These are phyloP conservation scores for Hybos culiciformis DNA, from an alignment of 2,888 invertebrate species.

Conservation along the genomic window DNA sequence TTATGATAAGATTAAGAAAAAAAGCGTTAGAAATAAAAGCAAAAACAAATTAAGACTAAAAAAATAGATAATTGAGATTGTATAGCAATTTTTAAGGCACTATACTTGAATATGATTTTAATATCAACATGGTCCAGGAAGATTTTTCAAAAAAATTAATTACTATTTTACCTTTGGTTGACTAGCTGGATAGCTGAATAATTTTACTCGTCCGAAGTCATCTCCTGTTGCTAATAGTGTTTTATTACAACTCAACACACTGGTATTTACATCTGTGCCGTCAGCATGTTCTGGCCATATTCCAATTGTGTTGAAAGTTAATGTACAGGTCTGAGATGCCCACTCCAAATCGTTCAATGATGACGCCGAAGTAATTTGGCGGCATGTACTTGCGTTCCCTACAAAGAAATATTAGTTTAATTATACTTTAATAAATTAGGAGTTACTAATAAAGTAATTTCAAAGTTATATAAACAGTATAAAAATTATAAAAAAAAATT, in stretches of 20 bases:
- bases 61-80: too few relatives aligned
- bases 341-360: conserved; percentile 62
- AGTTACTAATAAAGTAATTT: conserved; percentile 2
- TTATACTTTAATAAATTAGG: neutral
- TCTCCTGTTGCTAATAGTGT: conserved; percentile 69
- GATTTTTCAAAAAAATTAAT: neutral
- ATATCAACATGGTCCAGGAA: too few relatives aligned
- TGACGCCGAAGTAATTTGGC: conserved; percentile 60
- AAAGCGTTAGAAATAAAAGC: too few relatives aligned
- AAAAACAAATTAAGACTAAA: too few relatives aligned
- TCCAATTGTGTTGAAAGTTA: conserved; percentile 67
- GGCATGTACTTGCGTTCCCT: conserved; percentile 80
- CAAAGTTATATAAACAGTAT: neutral
- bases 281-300: conserved; percentile 87
- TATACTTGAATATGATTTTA: too few relatives aligned
- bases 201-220: conserved; percentile 81
- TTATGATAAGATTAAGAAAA: too few relatives aligned
- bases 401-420: conserved; percentile 12
- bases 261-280: conserved; percentile 77
- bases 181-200: conserved; percentile 68
- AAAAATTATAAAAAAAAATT: neutral
- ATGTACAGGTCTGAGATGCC: conserved; percentile 66
- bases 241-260: conserved; percentile 47
- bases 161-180: conserved; percentile 61
- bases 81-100: too few relatives aligned